These are phyloP conservation scores for Urocolius indicus DNA, from an alignment of 2,113 vertebrate genomes.

Conservation along the genomic window DNA sequence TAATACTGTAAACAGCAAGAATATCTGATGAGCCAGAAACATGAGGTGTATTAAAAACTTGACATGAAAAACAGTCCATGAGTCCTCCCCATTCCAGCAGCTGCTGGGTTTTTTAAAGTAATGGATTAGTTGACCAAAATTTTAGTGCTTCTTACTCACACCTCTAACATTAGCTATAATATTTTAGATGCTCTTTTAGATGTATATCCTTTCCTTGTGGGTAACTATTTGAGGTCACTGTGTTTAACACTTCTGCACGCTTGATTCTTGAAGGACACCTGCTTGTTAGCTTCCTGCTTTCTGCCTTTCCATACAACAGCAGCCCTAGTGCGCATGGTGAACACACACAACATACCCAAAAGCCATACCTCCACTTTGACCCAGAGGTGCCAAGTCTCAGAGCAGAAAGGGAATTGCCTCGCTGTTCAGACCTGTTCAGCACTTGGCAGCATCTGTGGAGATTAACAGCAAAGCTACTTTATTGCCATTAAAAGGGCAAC, in stretches of 20 bases:
- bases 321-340: fast-evolving
- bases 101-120: neutral
- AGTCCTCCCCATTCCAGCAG: neutral
- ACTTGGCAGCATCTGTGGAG: neutral
- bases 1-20: neutral
- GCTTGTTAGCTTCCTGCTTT: neutral
- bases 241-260: neutral
- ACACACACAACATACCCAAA: neutral
- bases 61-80: neutral
- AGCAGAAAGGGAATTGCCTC: neutral
- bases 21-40: neutral
- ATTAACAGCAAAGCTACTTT: neutral
- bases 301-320: fast-evolving
- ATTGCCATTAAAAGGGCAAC: neutral
- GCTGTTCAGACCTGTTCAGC: neutral
- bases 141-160: neutral
- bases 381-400: neutral
- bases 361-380: fast-evolving
- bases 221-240: neutral
- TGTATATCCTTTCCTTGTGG: neutral
- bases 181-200: neutral
- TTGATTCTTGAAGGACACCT: neutral
- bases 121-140: neutral
- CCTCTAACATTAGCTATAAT: neutral
- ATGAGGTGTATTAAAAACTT: neutral